A percentile compares a stretch with the other conserved stretches of the same genome.
These are phyloP conservation scores for Balanococcus diminutus DNA, from an alignment of 2,888 invertebrate species.

Conservation along the genomic window DNA sequence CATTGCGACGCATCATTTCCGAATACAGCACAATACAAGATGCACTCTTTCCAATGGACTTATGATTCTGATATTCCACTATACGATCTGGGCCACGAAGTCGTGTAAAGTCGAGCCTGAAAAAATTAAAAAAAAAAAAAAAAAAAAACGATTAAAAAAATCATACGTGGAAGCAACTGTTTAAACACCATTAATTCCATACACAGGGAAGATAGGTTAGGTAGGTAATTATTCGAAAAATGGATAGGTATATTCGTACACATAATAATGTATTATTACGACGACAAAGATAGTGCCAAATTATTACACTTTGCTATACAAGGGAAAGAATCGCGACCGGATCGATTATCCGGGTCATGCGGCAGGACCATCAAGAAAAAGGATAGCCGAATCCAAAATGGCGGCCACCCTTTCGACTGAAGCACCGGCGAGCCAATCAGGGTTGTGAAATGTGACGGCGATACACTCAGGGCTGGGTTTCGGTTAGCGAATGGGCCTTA, in stretches of 20 bases:
- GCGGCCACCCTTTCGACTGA: neutral
- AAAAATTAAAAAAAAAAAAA: too few relatives aligned
- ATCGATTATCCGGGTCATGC: too few relatives aligned
- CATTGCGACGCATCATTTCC: neutral
- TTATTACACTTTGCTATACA: neutral
- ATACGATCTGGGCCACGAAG: neutral
- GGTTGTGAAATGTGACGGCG: neutral
- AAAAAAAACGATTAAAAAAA: neutral
- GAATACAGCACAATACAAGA: neutral
- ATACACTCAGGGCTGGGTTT: neutral
- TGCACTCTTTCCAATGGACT: neutral
- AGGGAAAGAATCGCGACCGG: neutral
- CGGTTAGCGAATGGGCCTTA: neutral
- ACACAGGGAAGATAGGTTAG: too few relatives aligned
- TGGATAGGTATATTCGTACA: neutral
- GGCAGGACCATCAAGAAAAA: too few relatives aligned
- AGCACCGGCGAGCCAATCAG: neutral
- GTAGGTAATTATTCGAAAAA: neutral
- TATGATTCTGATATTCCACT: neutral
- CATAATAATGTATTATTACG: neutral
- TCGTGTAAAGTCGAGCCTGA: neutral
- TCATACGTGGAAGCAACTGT: neutral
- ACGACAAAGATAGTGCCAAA: neutral
- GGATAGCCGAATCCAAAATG: neutral
- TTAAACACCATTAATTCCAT: slow-evolving; percentile 13